A percentile compares a stretch with the other conserved stretches of the same genome.
These are phyloP conservation scores for Enteromius unitaeniatus DNA, from an alignment of 2,797 vertebrate species.

Conservation along the genomic window DNA sequence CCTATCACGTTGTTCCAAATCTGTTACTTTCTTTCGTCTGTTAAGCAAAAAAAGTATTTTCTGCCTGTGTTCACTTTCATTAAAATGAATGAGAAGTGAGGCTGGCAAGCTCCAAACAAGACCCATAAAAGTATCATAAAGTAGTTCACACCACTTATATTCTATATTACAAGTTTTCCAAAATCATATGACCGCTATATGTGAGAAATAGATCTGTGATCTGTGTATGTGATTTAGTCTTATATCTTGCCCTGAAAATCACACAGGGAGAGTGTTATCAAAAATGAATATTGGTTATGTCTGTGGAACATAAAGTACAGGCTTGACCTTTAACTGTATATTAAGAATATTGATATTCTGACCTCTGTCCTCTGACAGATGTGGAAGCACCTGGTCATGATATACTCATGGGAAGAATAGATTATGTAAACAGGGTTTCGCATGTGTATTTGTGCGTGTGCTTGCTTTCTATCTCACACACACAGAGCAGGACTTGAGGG, in stretches of 20 bases:
- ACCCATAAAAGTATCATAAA: no score
- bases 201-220: neutral
- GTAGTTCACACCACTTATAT: neutral
- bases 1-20: neutral
- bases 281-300: neutral
- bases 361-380: neutral
- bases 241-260: neutral
- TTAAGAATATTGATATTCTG: neutral
- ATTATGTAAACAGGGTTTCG: slow-evolving; percentile 6
- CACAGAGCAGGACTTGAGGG: neutral
- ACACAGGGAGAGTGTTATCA: neutral
- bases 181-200: no score
- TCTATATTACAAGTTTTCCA: neutral
- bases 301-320: neutral
- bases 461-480: slow-evolving; percentile 4
- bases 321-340: neutral
- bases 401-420: neutral
- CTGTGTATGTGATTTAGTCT: neutral
- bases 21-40: neutral
- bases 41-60: neutral
- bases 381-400: neutral
- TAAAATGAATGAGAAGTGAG: no score
- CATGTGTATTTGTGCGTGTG: neutral
- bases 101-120: neutral
- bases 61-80: neutral